phyloP scores from a whole-genome alignment of 1,140 invertebrate species.

The Pseudomyrmex cubaensis region DNA sequence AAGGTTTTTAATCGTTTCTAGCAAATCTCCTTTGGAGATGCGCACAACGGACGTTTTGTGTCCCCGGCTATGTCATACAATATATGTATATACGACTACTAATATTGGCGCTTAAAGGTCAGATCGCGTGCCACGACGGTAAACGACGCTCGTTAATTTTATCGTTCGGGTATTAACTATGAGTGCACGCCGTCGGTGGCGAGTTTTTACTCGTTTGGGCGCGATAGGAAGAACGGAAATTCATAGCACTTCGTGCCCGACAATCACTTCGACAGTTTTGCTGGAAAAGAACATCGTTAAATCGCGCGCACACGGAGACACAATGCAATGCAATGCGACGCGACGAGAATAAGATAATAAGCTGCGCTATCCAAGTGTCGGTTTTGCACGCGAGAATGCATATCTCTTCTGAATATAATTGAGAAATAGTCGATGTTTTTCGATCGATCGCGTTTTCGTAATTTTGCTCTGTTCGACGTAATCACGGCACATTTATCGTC shows the following conservation, averaged over 20 bases:
- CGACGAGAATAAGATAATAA: constrained; percentile 10
- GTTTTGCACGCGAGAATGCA: too few relatives aligned
- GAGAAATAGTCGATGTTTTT: constrained; percentile 17
- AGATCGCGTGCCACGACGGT: constrained; percentile 44
- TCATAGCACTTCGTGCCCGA: constrained; percentile 15
- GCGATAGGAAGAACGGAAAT: constrained; percentile 18
- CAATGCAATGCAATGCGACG: neutral
- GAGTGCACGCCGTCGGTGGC: constrained; percentile 5
- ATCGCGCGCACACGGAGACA: constrained; percentile 14
- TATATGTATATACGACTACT: neutral
- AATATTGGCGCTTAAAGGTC: constrained; percentile 8
- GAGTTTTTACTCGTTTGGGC: constrained; percentile 15
- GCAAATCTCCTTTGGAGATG: neutral
- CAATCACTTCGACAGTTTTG: neutral
- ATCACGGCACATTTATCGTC: constrained; percentile 39
- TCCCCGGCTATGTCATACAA: neutral
- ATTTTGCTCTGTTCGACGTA: constrained; percentile 28
- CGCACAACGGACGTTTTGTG: neutral
- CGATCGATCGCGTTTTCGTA: constrained; percentile 40
- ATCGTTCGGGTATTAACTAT: constrained; percentile 34
- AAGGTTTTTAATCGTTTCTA: neutral
- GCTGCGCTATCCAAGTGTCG: neutral
- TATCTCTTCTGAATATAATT: constrained; percentile 21
- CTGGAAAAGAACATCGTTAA: constrained; percentile 14
- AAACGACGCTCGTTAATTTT: constrained; percentile 52